Evolutionary conservation across 2,113 vertebrate genomes (phyloP), one percentile per base, ranked within the genome.

Genomic region (Heteronetta atricapilla): DNA sequence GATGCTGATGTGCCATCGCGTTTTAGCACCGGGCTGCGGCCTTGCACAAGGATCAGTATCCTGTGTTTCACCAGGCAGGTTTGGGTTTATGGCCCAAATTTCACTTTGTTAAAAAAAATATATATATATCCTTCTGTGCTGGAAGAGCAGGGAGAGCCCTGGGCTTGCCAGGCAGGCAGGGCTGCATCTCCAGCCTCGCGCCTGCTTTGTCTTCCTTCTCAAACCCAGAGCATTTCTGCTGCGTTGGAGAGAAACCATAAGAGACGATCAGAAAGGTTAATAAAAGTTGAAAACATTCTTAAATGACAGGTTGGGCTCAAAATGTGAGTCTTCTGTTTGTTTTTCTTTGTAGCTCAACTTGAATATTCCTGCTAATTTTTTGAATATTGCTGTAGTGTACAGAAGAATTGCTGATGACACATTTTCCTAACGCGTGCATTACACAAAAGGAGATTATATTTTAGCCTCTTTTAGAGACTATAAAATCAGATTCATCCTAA

Each of bases 401-500:
- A 96, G 95, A 91, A 94, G 95, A 98, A 98, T 88, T 96, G 97
- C 98, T 98, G 98, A 98, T 97, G 97, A 96, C 96, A 98, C 97
- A 95, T 93, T 98, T 98, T 97, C 96, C 97, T 91, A 91, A 94
- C 92, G 63, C 18, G 7, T 2, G 7, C 84, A 91, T 95, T 94
- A 89, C 97, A 98, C 97, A 97, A 97, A 97, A 98, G 97, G 88
- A 96, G 97, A 97, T 97, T 98, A 97, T 95, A 94, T 94, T 94
- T 97, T 94, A 96, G 96, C 96, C 96, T 97, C 96, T 97, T 95
- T 96, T 75, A 96, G 95, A 96, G 90, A 95, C 97, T 97, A 89
- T 96, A 97, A 97, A 97, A 98, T 98, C 97, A 97, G 97, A 97
- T 97, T 98, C 96, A 96, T 95, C 96, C 97, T 97, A 98, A 98